Base-by-base conservation (phyloP, 2,797 vertebrate species). In the Sandelia bainsii region DNA sequence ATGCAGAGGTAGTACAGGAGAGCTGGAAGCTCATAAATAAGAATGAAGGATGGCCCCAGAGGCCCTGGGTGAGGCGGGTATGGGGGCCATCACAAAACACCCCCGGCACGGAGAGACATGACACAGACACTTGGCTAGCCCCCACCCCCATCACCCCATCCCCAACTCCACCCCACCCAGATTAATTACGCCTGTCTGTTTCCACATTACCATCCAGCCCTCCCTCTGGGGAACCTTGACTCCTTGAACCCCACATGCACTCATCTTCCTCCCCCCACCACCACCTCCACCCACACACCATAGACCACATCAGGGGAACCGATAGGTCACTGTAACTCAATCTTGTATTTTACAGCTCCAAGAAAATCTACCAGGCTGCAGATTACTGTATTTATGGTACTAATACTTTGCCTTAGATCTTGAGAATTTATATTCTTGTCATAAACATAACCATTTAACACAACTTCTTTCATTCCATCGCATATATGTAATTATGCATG, bases 21-120 rank as follows among this genome's bases (percentile, higher is more conserved):
- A 87, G 90, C 90, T 84, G 89, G 91, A 91, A 89, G 88, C 93
- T 94, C 94, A 94, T 95, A 94, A 94, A 94, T 94, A 94, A 93
- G 91, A 92, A 94, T 94, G 93, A 94, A 92, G 87, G 91, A 94
- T 92, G 81, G 89, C 84, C 92, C 79, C 81, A 68, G 85, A 84
- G 90, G 82, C 84, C 72, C 76, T 9, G 78, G 77, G 79, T 69
- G 84, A 81, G 77, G 67, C 69, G 49, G 69, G 75, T 72, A 82
- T 73, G 83, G 79, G 83, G 82, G 70, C 70, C 81, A 69, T 89
- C 84, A 87, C 64, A 50, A 83, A 91, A 91, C 86, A 89, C 86
- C 85, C 32, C 81, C 79, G 77, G 82, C 71, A 58, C 51, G 77
- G 80, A 81, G 83, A 86, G 63, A 71, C 75, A 81, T 44, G 72